Evolutionary conservation across 2,113 vertebrate genomes (phyloP).

Genomic region (Amazona guildingii): DNA sequence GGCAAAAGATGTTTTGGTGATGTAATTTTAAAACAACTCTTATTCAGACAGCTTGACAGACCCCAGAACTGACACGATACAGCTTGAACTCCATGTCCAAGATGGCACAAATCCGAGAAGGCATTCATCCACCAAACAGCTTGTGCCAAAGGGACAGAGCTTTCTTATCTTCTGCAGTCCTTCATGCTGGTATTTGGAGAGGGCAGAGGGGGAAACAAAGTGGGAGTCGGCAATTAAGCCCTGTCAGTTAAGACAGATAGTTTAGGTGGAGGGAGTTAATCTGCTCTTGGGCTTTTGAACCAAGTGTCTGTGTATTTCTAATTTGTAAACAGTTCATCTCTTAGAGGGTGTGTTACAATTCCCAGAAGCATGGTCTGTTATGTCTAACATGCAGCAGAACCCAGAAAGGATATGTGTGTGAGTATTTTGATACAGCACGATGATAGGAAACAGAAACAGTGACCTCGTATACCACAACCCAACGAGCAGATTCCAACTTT

Average conservation of each 20-base stretch:
- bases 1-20: not conserved
- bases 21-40: conserved; percentile 33
- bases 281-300: conserved; percentile 69
- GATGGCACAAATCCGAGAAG: conserved; percentile 45
- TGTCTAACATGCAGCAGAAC: conserved; percentile 79
- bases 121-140: not conserved
- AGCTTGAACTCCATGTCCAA: conserved; percentile 12
- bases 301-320: conserved; percentile 73
- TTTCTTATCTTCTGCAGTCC: conserved; percentile 55
- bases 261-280: conserved; percentile 78
- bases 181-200: not conserved
- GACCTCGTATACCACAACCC: not conserved
- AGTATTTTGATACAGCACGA: conserved; percentile 5
- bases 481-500: not conserved
- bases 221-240: conserved; percentile 74
- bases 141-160: conserved; percentile 19
- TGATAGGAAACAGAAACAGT: conserved; percentile 49
- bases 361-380: conserved; percentile 85
- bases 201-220: not conserved
- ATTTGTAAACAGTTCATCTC: conserved; percentile 85
- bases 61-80: conserved; percentile 26
- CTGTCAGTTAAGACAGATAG: conserved; percentile 81
- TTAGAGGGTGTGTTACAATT: conserved; percentile 84
- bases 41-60: conserved; percentile 60
- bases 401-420: conserved; percentile 43